Conservation (phyloP, 2,797 vertebrate genomes). For the Propithecus perrieri region DNA sequence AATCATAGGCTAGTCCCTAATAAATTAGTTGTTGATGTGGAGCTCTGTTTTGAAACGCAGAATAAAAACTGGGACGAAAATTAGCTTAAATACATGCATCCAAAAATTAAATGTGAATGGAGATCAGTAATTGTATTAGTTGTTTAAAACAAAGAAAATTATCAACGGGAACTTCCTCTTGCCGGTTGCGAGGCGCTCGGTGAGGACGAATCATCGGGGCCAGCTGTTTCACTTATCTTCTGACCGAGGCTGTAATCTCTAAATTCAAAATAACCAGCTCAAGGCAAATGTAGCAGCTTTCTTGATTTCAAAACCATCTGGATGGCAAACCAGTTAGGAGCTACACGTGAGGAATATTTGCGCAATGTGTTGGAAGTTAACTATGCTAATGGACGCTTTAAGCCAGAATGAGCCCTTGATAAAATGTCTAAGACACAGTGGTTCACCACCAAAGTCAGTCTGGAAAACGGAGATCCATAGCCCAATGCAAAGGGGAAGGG, state of each 20-base stretch:
- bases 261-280: constrained; percentile 71
- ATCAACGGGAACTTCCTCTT: not conserved
- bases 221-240: constrained; percentile 69
- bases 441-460: constrained; percentile 62
- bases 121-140: constrained; percentile 44
- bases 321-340: constrained; percentile 41
- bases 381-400: constrained; percentile 73
- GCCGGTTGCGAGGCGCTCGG: not conserved
- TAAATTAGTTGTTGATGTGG: constrained; percentile 62
- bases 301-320: constrained; percentile 73
- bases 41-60: constrained; percentile 48
- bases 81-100: constrained; percentile 52
- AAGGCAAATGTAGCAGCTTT: constrained; percentile 60
- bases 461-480: constrained; percentile 61
- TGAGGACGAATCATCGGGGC: not conserved
- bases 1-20: constrained; percentile 59
- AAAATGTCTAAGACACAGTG: constrained; percentile 66
- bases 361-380: constrained; percentile 38
- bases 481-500: constrained; percentile 46
- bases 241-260: constrained; percentile 57
- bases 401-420: constrained; percentile 72
- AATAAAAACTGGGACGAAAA: constrained; percentile 49
- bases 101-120: constrained; percentile 45
- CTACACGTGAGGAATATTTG: constrained; percentile 60
- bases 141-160: constrained; percentile 44